These are phyloP conservation scores for Brassicogethes aeneus DNA, from an alignment of 2,888 invertebrate genomes.

Conservation along the genomic window DNA sequence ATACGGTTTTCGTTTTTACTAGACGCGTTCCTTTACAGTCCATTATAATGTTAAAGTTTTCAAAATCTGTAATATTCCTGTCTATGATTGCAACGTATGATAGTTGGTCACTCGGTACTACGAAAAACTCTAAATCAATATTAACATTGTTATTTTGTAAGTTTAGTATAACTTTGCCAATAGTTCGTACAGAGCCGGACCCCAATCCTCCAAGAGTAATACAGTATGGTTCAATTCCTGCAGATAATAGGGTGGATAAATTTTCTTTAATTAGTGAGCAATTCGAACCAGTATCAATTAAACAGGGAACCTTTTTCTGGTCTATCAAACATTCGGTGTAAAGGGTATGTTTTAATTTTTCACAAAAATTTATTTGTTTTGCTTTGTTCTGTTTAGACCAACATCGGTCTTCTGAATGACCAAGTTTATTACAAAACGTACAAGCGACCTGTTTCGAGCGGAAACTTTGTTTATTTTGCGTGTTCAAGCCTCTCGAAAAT, in stretches of 20 bases:
- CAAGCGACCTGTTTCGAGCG: background rate
- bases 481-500: background rate
- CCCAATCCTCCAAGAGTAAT: background rate
- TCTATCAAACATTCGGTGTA: background rate
- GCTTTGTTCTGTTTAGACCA: background rate
- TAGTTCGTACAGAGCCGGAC: background rate
- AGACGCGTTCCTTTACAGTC: background rate
- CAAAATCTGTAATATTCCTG: background rate
- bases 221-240: background rate
- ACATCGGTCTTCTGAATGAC: background rate
- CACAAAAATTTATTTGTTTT: background rate
- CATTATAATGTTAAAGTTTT: background rate
- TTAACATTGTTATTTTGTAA: background rate
- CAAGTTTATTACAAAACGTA: conserved; percentile 2
- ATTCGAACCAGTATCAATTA: background rate
- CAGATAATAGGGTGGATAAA: background rate
- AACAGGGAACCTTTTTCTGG: background rate
- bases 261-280: background rate
- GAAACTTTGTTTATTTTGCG: background rate
- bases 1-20: background rate
- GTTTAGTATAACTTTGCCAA: background rate
- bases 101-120: background rate
- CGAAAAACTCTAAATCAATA: background rate
- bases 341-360: background rate
- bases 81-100: background rate